These are phyloP conservation scores for Monoplex corrugatus DNA, from an alignment of 2,888 invertebrate genomes.

Conservation along the genomic window DNA sequence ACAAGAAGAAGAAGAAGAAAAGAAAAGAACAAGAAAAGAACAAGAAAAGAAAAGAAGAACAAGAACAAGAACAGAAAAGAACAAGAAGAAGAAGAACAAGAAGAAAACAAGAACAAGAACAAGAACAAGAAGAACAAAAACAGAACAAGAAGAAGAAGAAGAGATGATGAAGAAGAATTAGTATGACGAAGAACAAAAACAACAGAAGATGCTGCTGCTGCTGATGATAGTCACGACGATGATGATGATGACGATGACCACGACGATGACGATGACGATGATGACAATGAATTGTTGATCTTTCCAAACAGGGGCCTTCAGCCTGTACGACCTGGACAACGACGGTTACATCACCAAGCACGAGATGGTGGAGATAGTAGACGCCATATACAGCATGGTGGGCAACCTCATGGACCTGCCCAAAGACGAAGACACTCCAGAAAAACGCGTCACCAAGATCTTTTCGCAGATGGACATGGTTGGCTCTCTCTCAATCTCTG, in stretches of 20 bases:
- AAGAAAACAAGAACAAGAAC: not conserved
- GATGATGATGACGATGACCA: not conserved
- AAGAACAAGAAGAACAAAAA: not conserved
- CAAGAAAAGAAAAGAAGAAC: not conserved
- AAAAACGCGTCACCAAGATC: conserved; percentile 83
- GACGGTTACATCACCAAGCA: conserved; percentile 83
- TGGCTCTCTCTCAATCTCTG: no score
- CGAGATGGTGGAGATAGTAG: conserved; percentile 82
- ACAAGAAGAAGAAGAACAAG: not conserved
- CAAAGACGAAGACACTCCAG: conserved; percentile 82
- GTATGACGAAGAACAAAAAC: not conserved
- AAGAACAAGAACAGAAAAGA: not conserved
- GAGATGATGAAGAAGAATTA: not conserved
- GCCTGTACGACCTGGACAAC: conserved; percentile 83
- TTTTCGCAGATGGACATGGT: conserved; percentile 74
- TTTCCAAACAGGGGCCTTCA: conserved; percentile 81
- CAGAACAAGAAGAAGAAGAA: not conserved
- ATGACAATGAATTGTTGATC: no score
- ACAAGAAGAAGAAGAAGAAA: no score
- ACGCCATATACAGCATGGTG: conserved; percentile 83
- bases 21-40: not conserved
- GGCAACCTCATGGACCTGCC: conserved; percentile 83
- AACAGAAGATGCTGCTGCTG: no score
- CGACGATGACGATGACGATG: not conserved
- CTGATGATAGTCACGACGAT: not conserved